A percentile compares a stretch with the other conserved stretches of the same genome.
Conservation (phyloP, 2,888 invertebrate species). For the Xestia c-nigrum region DNA sequence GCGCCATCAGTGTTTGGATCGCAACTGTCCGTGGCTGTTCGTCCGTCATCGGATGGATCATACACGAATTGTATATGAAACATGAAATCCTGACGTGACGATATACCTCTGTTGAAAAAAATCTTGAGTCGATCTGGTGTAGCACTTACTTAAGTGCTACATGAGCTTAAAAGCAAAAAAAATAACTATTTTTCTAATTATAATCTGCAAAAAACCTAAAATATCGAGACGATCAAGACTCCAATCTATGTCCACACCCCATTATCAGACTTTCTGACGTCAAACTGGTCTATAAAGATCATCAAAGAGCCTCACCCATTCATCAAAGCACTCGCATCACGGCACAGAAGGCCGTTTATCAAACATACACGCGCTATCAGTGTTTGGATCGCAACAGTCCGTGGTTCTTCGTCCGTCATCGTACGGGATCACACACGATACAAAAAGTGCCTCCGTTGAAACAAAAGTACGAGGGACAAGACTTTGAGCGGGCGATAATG, state of each 20-base stretch:
- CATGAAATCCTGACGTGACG: not conserved
- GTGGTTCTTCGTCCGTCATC: slow-evolving; percentile 45
- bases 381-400: slow-evolving; percentile 33
- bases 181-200: not conserved
- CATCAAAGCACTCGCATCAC: slow-evolving; percentile 27
- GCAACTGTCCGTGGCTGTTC: not conserved
- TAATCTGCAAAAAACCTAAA: not conserved
- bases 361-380: slow-evolving; percentile 56
- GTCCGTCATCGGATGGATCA: no score
- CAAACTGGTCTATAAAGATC: not conserved
- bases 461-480: slow-evolving; percentile 44
- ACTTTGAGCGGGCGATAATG: slow-evolving; percentile 2
- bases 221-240: not conserved
- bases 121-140: not conserved
- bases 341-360: slow-evolving; percentile 55
- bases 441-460: slow-evolving; percentile 59
- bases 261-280: not conserved
- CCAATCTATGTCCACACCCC: not conserved
- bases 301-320: slow-evolving; percentile 11
- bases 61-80: not conserved
- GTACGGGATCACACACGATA: slow-evolving; percentile 62
- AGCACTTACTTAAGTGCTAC: not conserved
- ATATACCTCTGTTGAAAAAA: not conserved
- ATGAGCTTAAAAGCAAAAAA: not conserved
- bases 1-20: slow-evolving; percentile 49